Evolutionary conservation across 2,113 vertebrate genomes (phyloP).

Genomic region (Apaloderma vittatum): DNA sequence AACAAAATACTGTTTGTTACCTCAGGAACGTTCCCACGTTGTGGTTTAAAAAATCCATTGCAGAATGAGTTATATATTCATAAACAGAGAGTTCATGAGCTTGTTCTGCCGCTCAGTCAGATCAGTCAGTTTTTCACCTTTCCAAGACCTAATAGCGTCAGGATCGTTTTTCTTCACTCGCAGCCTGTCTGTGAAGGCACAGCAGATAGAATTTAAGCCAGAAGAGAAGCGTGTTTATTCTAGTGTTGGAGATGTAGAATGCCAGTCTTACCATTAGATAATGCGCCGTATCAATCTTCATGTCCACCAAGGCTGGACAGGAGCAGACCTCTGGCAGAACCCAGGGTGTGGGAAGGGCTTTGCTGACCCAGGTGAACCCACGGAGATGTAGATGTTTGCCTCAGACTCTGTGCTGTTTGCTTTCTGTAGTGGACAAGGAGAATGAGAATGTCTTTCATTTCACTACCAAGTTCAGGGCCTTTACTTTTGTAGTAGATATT

Average conservation of each 20-base stretch:
- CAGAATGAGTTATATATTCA: neutral
- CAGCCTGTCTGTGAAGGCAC: neutral
- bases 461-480: neutral
- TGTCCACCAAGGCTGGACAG: fast-evolving
- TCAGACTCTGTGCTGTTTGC: fast-evolving
- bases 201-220: neutral
- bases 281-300: neutral
- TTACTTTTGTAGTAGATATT: neutral
- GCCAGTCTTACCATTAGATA: neutral
- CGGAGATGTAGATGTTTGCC: fast-evolving
- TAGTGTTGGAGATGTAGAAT: neutral
- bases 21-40: neutral
- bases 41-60: neutral
- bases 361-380: neutral
- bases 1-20: neutral
- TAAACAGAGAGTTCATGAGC: neutral
- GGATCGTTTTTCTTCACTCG: neutral
- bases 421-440: neutral
- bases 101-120: neutral
- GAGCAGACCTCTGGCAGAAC: neutral
- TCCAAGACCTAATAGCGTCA: neutral
- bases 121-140: constrained; percentile 1
- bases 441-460: neutral
- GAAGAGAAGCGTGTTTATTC: neutral
- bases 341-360: neutral